Percentiles rank a stretch among this genome's conserved stretches.
These are phyloP conservation scores for Poeciliopsis retropinna DNA, from an alignment of 2,113 vertebrate genomes.

Conservation along the genomic window DNA sequence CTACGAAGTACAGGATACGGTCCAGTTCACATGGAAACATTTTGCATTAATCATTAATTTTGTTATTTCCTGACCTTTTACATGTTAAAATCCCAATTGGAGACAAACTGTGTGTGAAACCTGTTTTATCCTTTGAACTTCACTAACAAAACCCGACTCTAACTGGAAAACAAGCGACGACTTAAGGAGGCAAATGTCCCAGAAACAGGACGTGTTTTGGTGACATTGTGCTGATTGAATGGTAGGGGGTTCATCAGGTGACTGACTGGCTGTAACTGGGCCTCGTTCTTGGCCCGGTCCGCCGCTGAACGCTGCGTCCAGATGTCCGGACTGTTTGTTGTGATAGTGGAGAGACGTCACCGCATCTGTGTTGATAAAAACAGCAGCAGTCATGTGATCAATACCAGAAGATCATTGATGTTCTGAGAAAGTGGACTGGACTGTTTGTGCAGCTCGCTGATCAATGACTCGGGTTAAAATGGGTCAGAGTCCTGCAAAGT, in stretches of 20 bases:
- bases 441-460: not conserved
- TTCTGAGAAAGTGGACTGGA: not conserved
- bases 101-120: not conserved
- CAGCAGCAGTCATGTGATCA: conserved; percentile 1
- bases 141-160: not conserved
- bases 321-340: not conserved
- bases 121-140: not conserved
- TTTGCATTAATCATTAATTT: not conserved
- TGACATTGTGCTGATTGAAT: not conserved
- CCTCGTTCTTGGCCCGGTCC: not conserved
- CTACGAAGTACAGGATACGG: not conserved
- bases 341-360: not conserved
- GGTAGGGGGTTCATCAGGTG: conserved; percentile 1
- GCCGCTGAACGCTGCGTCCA: not conserved
- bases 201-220: not conserved
- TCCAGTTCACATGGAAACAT: not conserved
- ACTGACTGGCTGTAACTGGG: not conserved
- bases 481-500: conserved; percentile 1
- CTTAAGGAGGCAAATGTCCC: not conserved
- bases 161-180: not conserved
- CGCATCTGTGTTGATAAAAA: not conserved
- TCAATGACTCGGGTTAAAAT: conserved; percentile 6
- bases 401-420: not conserved
- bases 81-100: not conserved
- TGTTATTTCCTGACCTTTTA: not conserved